Base-by-base conservation (phyloP, 1,140 invertebrate genomes). In the Drosophila ananassae region DNA sequence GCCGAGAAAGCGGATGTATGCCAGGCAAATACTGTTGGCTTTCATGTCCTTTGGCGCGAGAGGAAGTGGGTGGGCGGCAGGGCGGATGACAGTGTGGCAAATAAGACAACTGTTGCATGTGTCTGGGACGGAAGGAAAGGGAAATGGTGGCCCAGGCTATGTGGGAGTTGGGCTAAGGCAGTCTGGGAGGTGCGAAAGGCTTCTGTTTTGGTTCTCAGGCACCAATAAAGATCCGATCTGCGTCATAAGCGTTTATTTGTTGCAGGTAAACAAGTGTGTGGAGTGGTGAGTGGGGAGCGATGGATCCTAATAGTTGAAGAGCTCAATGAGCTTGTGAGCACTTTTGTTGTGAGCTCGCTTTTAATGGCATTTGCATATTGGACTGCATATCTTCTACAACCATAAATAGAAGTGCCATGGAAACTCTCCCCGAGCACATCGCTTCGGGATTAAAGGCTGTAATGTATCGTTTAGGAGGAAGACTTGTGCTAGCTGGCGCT, bases 211-310 rank as follows among this genome's bases (percentile, higher is more conserved):
- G n/a, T 28, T 9, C 50, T 12, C 50, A 37, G 64, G 30, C 69
- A 68, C 28, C 51, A 39, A 51, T 46, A 47, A 51, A 80, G 80
- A 84, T 84, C 77, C 73, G 77, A 85, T 85, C 73, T 77, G 68
- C 56, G 77, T 81, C 73, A 87, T 59, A 85, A 81, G 81, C 87
- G 82, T 77, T 85, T 87, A 81, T 84, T 85, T 85, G 82, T 80
- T 61, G 81, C 73, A 53, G 46, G 81, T 60, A 80, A 77, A 85
- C 80, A 73, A 63, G 56, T 44, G 56, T 44, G 25, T 25, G 64
- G n/a, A 46, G 48, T 9, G 5, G 6, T 7, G 24, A 28, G 46
- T 7, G 37, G 21, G 22, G 37, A 13, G 25, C 25, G 5, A 28
- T 5, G 25, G 25, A 37, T 37, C 22, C 55, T 82, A 79, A 82